Evolutionary conservation across 2,888 invertebrate genomes (phyloP), one percentile per base, ranked within the genome.

Genomic region (Platypus cylindrus): DNA sequence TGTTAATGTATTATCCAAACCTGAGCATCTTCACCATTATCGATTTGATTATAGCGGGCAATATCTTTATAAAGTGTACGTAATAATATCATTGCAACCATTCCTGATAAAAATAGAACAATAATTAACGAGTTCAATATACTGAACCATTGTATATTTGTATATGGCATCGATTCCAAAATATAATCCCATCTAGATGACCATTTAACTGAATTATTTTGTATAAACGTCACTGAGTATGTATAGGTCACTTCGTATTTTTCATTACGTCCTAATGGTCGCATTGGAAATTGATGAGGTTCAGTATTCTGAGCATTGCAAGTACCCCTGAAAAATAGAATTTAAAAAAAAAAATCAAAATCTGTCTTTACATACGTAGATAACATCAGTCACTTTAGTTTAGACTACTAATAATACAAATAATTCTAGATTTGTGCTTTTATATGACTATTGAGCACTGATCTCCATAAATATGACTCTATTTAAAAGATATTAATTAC

Each of bases 161-260:
- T 89, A 59, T 95, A 93, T 0, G 93, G 94, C 85, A 94, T 91
- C 1, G 95, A 93, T 63, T 95, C 93, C 38, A 98, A 66, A 44
- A 98, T 95, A 61, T 98, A 98, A 63, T 98, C 98, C 98, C 98
- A 98, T 53, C 98, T 73, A 0, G 94, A 95, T 0, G 94, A 94
- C 98, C 97, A 98, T 64, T 93, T 94, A 9, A 93, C 80, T 0
- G 74, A 73, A 59, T 87, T 78, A 52, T 87, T 81, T 54, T 71
- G 70, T 51, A 73, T 66, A 61, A 89, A 97, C 15, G 65, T 73
- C 0, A 97, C 78, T 4, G 81, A 76, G 64, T 95, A 98, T 0
- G 91, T 77, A 64, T 95, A 98, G 1, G 71, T 71, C 22, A 97
- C 73, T 24, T 68, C 62, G 36, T 85, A 63, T 33, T 54, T 47